Evolutionary conservation across 92 coral and sea anemone species (phyloP), one percentile per base, ranked within the genome.

Genomic region (Epizoanthus scotinus): DNA sequence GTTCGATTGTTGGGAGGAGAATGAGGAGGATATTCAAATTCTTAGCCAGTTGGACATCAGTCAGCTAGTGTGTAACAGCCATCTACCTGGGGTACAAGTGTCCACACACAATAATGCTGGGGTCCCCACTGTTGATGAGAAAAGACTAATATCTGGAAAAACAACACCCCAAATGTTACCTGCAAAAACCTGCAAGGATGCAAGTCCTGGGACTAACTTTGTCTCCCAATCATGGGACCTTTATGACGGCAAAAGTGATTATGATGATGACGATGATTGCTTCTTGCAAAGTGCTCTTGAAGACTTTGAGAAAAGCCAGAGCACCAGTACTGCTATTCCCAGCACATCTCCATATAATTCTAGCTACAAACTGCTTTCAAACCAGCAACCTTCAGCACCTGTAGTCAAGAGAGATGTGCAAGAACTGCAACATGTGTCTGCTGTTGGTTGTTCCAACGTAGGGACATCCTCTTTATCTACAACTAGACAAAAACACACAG

Each of bases 211-310:
- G 60, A 54, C 38, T 21, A 15, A 44, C 22, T 75, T 75, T 75
- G 81, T 75, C 18, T 57, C 81, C n/a, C 67, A 75, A 10, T 25
- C 42, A 14, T 92, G 97, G 97, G 92, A 92, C 42, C 87, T 92
- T 70, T 84, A 81, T 7, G 91, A 90, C 28, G 92, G 70, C 8
- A 57, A 75, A 44, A 84, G 82, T 13, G 82, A 79, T 6, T 75
- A 59, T 59, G 81, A 38, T 14, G 78, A 52, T 63, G 90, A 83
- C 29, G 97, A 89, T 56, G 92, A 91, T 29, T 42, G 67, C 27
- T 28, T 89, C 3, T 88, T 92, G 54, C 82, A 85, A 49, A 84
- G 70, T 72, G 93, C 94, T 29, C 82, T 92, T 58, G 94, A 92
- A 24, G 92, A 90, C 56, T 84, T 84, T 12, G 91, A 88, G 73